phyloP scores from a whole-genome alignment of 2,797 vertebrate genomes.

The Chloroceryle amazona region DNA sequence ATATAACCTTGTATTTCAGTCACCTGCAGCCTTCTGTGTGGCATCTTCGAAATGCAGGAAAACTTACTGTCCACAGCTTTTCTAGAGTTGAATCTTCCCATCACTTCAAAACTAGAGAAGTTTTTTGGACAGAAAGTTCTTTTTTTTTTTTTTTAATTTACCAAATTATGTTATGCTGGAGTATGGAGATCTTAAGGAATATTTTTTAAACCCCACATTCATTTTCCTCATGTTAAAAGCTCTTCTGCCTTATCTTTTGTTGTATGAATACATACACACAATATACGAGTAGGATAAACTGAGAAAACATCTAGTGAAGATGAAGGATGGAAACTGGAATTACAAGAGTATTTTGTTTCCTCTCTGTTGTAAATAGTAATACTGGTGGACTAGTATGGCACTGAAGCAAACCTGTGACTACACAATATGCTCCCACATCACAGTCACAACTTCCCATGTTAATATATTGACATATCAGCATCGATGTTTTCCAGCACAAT shows the following conservation, averaged over 20 bases:
- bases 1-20: neutral
- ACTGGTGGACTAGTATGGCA: neutral
- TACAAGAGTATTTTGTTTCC: neutral
- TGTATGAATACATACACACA: neutral
- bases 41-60: neutral
- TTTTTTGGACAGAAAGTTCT: neutral
- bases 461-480: rapidly evolving
- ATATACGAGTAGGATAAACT: neutral
- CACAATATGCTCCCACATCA: neutral
- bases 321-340: neutral
- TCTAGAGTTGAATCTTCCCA: neutral
- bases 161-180: neutral
- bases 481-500: neutral
- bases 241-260: neutral
- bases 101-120: neutral
- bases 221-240: neutral
- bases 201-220: neutral
- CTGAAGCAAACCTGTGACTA: neutral
- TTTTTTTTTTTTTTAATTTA: neutral
- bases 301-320: neutral
- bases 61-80: neutral
- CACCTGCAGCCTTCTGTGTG: neutral
- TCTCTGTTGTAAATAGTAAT: neutral
- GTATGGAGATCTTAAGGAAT: too few relatives aligned
- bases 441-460: neutral